Conservation (phyloP, 2,888 invertebrate genomes). For the Ophion costatus region DNA sequence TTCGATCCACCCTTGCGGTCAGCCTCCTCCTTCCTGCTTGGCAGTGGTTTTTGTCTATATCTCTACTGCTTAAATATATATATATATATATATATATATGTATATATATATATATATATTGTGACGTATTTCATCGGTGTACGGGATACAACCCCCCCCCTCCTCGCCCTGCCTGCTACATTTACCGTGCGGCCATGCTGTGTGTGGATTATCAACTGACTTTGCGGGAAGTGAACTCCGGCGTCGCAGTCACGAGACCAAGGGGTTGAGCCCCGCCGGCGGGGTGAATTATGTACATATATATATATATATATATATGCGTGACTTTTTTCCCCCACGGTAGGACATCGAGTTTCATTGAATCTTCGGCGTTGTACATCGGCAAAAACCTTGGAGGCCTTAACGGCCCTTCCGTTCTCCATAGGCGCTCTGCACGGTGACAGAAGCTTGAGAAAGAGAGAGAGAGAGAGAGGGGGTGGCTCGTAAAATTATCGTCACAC, state of each 20-base stretch:
- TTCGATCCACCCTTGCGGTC: conserved; percentile 66
- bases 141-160: conserved; percentile 23
- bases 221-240: conserved; percentile 46
- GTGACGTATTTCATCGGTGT: conserved; percentile 27
- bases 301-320: background rate
- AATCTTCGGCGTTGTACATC: too few relatives aligned
- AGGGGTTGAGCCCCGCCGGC: background rate
- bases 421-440: too few relatives aligned
- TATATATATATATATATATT: conserved; percentile 14
- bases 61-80: conserved; percentile 17
- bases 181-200: conserved; percentile 58
- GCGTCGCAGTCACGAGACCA: conserved; percentile 12
- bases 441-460: too few relatives aligned
- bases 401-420: too few relatives aligned
- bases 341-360: conserved; percentile 1
- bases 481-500: too few relatives aligned
- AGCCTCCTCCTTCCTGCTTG: conserved; percentile 45
- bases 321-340: too few relatives aligned
- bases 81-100: conserved; percentile 11
- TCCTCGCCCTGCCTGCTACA: conserved; percentile 48
- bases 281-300: conserved; percentile 25
- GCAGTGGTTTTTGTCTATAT: conserved; percentile 28
- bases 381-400: too few relatives aligned
- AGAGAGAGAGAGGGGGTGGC: too few relatives aligned
- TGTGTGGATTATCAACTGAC: conserved; percentile 76